A percentile compares a stretch with the other conserved stretches of the same genome.
Conservation (phyloP, 2,113 vertebrate species). For the Dryoscopus gambensis region DNA sequence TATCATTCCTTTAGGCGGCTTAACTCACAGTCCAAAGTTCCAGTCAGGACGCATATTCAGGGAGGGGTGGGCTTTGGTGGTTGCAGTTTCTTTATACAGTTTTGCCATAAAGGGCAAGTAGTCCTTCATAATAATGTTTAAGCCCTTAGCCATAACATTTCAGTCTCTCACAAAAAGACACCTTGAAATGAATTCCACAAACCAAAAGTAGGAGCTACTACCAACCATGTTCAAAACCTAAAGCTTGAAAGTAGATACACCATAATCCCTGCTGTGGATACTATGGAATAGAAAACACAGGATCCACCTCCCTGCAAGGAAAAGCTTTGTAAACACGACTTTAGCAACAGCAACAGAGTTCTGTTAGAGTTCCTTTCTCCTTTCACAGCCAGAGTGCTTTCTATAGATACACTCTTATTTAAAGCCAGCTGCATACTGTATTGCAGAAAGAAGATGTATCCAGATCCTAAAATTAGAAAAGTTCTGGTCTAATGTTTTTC, state of each 20-base stretch:
- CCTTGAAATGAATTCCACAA: accelerated
- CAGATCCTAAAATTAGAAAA: not conserved
- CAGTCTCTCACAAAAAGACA: not conserved
- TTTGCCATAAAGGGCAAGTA: not conserved
- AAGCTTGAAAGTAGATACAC: not conserved
- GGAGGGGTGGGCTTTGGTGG: not conserved
- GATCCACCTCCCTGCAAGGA: not conserved
- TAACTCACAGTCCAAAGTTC: not conserved
- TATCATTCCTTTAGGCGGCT: not conserved
- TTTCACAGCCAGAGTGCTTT: not conserved
- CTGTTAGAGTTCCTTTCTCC: not conserved
- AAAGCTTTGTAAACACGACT: not conserved
- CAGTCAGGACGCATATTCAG: not conserved
- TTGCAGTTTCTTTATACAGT: not conserved
- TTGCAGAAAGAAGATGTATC: not conserved
- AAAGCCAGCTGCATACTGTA: not conserved
- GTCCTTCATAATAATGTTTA: not conserved
- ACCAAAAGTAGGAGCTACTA: not conserved
- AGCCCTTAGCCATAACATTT: not conserved
- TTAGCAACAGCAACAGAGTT: not conserved
- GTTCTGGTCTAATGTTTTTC: not conserved
- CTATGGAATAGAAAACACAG: not conserved
- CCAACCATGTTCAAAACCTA: not conserved
- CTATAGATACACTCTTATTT: not conserved
- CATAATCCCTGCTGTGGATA: not conserved